Evolutionary conservation across 2,113 vertebrate genomes (phyloP).

Genomic region (Euleptes europaea): DNA sequence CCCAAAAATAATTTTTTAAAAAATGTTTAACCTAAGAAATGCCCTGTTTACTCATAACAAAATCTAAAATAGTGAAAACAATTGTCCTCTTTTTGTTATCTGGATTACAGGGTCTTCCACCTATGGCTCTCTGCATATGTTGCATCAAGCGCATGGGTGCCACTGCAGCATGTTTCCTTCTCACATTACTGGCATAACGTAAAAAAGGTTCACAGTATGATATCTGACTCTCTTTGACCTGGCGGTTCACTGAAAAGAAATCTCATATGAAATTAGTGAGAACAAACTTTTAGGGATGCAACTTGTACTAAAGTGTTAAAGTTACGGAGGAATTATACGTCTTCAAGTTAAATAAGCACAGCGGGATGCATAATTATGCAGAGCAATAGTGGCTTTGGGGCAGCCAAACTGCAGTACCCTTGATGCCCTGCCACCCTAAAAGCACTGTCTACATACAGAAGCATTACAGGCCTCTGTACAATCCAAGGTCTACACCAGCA

Average conservation of each 20-base stretch:
- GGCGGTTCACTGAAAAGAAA: background rate
- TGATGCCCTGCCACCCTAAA: no score
- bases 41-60: background rate
- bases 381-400: background rate
- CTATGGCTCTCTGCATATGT: background rate
- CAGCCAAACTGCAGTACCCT: no score
- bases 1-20: no score
- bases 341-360: background rate
- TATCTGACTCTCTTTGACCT: background rate
- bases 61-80: background rate
- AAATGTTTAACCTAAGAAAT: background rate
- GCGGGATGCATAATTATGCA: background rate
- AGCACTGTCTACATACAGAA: background rate
- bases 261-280: background rate
- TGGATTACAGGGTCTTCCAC: background rate
- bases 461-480: background rate
- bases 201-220: background rate
- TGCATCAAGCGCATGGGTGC: background rate
- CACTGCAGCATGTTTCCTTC: no score
- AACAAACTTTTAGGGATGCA: background rate
- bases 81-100: background rate
- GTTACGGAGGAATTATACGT: background rate
- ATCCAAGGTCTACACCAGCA: background rate
- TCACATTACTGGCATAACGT: background rate
- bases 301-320: background rate